Evolutionary conservation across 2,888 invertebrate genomes (phyloP).

Genomic region (Pocota personata): DNA sequence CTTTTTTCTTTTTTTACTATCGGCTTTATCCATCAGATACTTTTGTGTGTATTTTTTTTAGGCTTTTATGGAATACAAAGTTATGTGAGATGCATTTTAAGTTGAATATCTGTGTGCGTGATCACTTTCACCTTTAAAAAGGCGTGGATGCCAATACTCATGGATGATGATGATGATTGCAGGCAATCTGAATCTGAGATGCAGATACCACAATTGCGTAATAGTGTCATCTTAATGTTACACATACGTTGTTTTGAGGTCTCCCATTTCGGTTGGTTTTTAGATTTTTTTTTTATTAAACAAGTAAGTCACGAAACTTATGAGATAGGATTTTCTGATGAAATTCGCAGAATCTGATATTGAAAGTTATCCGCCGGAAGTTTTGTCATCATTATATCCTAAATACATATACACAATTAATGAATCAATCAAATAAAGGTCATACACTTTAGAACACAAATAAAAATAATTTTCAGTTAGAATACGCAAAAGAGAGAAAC

Average conservation of each 20-base stretch:
- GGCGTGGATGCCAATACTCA: slow-evolving; percentile 35
- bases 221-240: slow-evolving; percentile 35
- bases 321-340: background rate
- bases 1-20: slow-evolving; percentile 8
- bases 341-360: background rate
- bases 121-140: slow-evolving; percentile 62
- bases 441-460: too few relatives aligned
- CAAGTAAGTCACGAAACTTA: background rate
- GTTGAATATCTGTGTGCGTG: slow-evolving; percentile 25
- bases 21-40: slow-evolving; percentile 11
- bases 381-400: background rate
- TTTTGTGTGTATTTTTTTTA: slow-evolving; percentile 1
- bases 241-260: background rate
- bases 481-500: too few relatives aligned
- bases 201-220: slow-evolving; percentile 30
- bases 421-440: too few relatives aligned
- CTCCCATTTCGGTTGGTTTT: background rate
- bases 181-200: slow-evolving; percentile 21
- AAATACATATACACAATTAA: too few relatives aligned
- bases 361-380: background rate
- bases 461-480: too few relatives aligned
- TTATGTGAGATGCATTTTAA: slow-evolving; percentile 47
- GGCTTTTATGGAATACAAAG: slow-evolving; percentile 24
- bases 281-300: background rate
- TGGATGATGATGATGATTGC: slow-evolving; percentile 18